Conservation (phyloP, 1,140 invertebrate species). For the Neomicropteryx cornuta region DNA sequence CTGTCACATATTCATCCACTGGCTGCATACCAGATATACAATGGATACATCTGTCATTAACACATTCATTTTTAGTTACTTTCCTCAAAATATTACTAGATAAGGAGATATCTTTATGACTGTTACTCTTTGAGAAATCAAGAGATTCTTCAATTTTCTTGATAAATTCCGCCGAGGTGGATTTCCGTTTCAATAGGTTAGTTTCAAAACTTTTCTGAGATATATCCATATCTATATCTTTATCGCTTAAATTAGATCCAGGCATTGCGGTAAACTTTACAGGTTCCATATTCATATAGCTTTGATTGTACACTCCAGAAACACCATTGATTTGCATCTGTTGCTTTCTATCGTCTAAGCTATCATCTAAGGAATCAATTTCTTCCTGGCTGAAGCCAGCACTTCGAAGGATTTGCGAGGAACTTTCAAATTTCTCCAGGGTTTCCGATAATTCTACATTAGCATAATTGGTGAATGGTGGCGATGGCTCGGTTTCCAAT, state of each 20-base stretch:
- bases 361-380: slow-evolving; percentile 37
- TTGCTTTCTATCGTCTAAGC: too few species aligned
- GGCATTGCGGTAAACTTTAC: too few species aligned
- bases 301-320: too few species aligned
- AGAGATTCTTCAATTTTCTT: slow-evolving; percentile 32
- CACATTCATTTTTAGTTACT: slow-evolving; percentile 23
- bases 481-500: slow-evolving; percentile 18
- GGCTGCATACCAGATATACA: too few species aligned
- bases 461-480: slow-evolving; percentile 47
- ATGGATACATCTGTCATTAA: slow-evolving; percentile 29
- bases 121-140: slow-evolving; percentile 17
- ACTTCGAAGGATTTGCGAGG: slow-evolving; percentile 48
- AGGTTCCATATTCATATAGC: too few species aligned
- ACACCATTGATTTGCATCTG: too few species aligned
- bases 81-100: slow-evolving; percentile 30
- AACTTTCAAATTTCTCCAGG: slow-evolving; percentile 62
- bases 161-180: slow-evolving; percentile 37
- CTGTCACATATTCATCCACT: slow-evolving; percentile 16
- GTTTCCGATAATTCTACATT: slow-evolving; percentile 63
- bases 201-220: too few species aligned
- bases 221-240: too few species aligned
- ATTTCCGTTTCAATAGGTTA: slow-evolving; percentile 17
- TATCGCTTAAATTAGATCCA: too few species aligned
- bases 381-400: slow-evolving; percentile 44
- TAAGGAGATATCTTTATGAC: slow-evolving; percentile 23